Base-by-base conservation (phyloP, 2,888 invertebrate genomes). In the Melikaiella ostensackeni region DNA sequence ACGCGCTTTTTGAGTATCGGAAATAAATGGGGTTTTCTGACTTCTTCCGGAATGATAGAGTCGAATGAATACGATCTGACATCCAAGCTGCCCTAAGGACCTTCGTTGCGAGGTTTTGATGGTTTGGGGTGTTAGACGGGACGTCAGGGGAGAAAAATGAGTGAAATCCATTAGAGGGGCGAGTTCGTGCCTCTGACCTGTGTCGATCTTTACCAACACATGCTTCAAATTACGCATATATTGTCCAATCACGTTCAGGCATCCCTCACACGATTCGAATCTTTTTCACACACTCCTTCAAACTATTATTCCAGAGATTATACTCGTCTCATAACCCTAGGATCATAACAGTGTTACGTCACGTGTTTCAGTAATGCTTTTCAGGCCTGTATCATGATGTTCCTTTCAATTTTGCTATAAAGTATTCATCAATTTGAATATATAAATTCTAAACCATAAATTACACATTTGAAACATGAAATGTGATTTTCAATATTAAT, bases 71-170 rank as follows among this genome's bases (percentile, higher is more conserved):
- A 57, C 24, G 21, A 24, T 46, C 7, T 42, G 66, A 66, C 27
- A 64, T 24, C 21, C 57, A 74, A 59, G 75, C 38, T 35, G 33
- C 82, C 85, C 84, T 81, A 81, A 86, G 82, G 84, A 87, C 83
- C 80, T 79, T 75, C 76, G 74, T 78, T 75, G 77, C 70, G 83
- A 83, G 84, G 74, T 76, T 79, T 30, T 50, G 70, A 83, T 80
- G 81, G 80, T 82, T 81, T 76, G 64, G 85, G 85, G 84, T 85
- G 88, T 86, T 83, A 85, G 59, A 27, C 27, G 27, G 83, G 86
- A 84, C 85, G 86, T 85, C 83, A 86, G 87, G 89, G 88, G 89
- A 91, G 91, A 91, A 91, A 91, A 91, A 91, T 91, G 91, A 91
- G 91, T 89, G 89, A 91, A 91, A 91, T 91, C 91, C 91, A 89